These are phyloP conservation scores for Thecophora atra DNA, from an alignment of 2,888 invertebrate genomes.

Conservation along the genomic window DNA sequence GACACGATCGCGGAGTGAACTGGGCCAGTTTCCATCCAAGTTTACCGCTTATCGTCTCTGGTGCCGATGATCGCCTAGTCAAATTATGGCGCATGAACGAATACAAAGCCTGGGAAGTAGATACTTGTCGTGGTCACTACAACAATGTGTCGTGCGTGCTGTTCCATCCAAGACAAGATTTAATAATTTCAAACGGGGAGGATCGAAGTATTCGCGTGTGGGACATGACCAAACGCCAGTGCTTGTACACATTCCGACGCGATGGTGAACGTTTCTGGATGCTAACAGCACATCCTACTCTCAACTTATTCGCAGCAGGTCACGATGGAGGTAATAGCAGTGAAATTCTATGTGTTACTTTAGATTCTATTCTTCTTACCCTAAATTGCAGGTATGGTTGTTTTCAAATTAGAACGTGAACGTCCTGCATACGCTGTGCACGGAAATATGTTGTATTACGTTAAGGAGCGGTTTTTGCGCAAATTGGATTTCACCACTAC, in stretches of 20 bases:
- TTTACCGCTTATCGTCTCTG: slow-evolving; percentile 93
- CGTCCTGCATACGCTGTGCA: slow-evolving; percentile 95
- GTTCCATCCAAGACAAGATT: slow-evolving; percentile 96
- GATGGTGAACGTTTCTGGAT: slow-evolving; percentile 99
- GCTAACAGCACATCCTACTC: slow-evolving; percentile 89
- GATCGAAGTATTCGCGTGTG: slow-evolving; percentile 98
- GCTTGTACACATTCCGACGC: slow-evolving; percentile 89
- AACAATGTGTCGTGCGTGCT: slow-evolving; percentile 98
- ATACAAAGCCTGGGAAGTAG: slow-evolving; percentile 99
- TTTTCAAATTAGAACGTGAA: slow-evolving; percentile 86
- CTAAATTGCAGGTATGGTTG: slow-evolving; percentile 62
- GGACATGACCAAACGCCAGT: slow-evolving; percentile 96
- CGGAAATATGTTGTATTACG: slow-evolving; percentile 92
- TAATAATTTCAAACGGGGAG: slow-evolving; percentile 96
- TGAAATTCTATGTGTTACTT: neutral
- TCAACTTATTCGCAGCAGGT: slow-evolving; percentile 99
- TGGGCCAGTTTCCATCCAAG: slow-evolving; percentile 98
- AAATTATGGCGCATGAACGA: slow-evolving; percentile 99
- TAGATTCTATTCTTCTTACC: neutral
- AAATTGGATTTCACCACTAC: slow-evolving; percentile 93
- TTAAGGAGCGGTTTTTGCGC: slow-evolving; percentile 91
- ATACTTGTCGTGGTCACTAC: slow-evolving; percentile 99
- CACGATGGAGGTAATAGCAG: slow-evolving; percentile 89
- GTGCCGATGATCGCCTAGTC: slow-evolving; percentile 97
- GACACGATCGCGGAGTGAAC: slow-evolving; percentile 97